Evolutionary conservation across 2,797 vertebrate genomes (phyloP).

Genomic region (Anguilla megastoma): DNA sequence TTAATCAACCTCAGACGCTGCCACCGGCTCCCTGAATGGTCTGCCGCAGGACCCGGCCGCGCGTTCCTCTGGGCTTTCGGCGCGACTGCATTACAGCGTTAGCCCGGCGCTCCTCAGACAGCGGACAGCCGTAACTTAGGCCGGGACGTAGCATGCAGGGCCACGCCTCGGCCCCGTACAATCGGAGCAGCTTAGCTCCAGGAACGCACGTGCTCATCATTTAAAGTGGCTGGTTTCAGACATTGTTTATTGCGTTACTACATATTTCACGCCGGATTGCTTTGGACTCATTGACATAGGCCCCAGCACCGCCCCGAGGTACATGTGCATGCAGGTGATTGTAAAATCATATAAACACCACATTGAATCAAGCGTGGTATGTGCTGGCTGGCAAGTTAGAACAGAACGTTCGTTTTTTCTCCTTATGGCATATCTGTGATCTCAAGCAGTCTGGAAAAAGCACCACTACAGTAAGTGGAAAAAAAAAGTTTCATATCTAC

Average conservation of each 20-base stretch:
- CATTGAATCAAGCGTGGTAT: conserved; percentile 2
- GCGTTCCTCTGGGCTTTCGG: conserved; percentile 42
- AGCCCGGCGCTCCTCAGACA: conserved; percentile 49
- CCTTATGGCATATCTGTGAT: background rate
- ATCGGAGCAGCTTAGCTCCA: background rate
- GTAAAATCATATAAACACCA: background rate
- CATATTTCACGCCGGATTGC: background rate
- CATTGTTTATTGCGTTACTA: background rate
- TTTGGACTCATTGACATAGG: background rate
- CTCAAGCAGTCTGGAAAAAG: background rate
- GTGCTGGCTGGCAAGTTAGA: background rate
- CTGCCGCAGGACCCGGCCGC: conserved; percentile 15
- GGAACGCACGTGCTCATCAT: background rate
- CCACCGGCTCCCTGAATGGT: conserved; percentile 40
- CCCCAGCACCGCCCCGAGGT: background rate
- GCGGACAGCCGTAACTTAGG: conserved; percentile 46
- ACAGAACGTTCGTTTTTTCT: conserved; percentile 10
- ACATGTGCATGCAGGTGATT: conserved; percentile 7
- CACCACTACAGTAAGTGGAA: background rate
- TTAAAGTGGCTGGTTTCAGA: background rate
- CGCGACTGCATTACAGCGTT: conserved; percentile 40
- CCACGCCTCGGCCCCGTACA: background rate
- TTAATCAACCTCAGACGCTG: conserved; percentile 54
- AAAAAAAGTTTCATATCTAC: conserved; percentile 5
- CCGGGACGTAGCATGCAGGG: background rate